Percentiles rank a stretch among this genome's conserved stretches.
phyloP scores from a whole-genome alignment of 2,888 invertebrate genomes.

The Drosophila setosimentum region DNA sequence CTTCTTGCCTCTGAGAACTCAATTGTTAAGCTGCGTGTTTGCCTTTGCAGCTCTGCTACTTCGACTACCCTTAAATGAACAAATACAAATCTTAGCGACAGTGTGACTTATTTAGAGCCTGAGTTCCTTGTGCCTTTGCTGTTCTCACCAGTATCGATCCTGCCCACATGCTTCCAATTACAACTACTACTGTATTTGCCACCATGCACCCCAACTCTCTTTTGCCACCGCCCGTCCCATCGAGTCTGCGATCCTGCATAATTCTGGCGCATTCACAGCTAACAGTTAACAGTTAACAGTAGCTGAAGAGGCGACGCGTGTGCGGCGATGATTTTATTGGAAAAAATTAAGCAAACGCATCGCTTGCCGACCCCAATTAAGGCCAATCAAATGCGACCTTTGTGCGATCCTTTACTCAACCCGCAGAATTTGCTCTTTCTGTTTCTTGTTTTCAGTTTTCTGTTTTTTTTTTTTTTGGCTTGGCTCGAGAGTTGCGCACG shows the following conservation, averaged over 20 bases:
- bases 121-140: background rate
- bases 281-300: conserved; percentile 5
- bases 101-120: background rate
- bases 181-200: conserved; percentile 19
- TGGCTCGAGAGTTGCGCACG: conserved; percentile 46
- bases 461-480: background rate
- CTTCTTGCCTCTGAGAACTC: background rate
- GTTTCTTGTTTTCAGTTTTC: background rate
- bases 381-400: conserved; percentile 57
- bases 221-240: background rate
- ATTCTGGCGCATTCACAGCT: conserved; percentile 20
- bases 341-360: conserved; percentile 40
- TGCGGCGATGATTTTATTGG: conserved; percentile 43
- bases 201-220: background rate
- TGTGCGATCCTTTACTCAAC: conserved; percentile 54
- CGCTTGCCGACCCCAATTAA: conserved; percentile 67
- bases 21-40: background rate
- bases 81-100: background rate
- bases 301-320: conserved; percentile 58
- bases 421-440: conserved; percentile 59
- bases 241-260: conserved; percentile 66
- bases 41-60: background rate
- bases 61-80: background rate
- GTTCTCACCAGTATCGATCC: conserved; percentile 60
- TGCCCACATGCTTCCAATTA: conserved; percentile 60